These are phyloP conservation scores for Masticophis lateralis DNA, from an alignment of 2,797 vertebrate species.

Conservation along the genomic window DNA sequence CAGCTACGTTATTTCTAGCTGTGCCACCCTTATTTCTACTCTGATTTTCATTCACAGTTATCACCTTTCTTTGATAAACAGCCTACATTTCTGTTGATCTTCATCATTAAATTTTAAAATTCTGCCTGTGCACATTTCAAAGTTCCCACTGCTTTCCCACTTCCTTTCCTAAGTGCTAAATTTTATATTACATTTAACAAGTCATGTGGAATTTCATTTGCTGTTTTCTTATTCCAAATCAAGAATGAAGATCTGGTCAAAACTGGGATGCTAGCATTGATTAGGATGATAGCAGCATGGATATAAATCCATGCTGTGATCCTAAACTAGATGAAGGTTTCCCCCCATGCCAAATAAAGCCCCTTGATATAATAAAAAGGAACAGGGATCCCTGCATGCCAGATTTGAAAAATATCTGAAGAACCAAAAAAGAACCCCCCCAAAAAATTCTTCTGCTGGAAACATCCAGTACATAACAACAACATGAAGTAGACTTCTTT, in stretches of 20 bases:
- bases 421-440: neutral
- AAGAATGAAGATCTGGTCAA: neutral
- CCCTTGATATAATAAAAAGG: neutral
- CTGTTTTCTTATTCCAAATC: neutral
- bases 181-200: neutral
- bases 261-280: neutral
- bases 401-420: neutral
- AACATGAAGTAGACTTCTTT: neutral
- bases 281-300: too few species aligned
- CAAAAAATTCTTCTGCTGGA: neutral
- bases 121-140: slow-evolving; percentile 30
- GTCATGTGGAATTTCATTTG: neutral
- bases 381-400: neutral
- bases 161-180: slow-evolving; percentile 6
- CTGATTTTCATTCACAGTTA: slow-evolving; percentile 46
- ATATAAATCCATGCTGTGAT: neutral
- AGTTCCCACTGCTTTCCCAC: slow-evolving; percentile 15
- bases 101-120: slow-evolving; percentile 52
- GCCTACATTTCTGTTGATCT: slow-evolving; percentile 46
- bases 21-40: slow-evolving; percentile 35
- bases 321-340: neutral
- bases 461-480: neutral
- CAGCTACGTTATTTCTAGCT: neutral
- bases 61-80: slow-evolving; percentile 52
- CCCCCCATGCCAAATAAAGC: neutral